These are phyloP conservation scores for Patella caerulea DNA, from an alignment of 2,888 invertebrate genomes.

Conservation along the genomic window DNA sequence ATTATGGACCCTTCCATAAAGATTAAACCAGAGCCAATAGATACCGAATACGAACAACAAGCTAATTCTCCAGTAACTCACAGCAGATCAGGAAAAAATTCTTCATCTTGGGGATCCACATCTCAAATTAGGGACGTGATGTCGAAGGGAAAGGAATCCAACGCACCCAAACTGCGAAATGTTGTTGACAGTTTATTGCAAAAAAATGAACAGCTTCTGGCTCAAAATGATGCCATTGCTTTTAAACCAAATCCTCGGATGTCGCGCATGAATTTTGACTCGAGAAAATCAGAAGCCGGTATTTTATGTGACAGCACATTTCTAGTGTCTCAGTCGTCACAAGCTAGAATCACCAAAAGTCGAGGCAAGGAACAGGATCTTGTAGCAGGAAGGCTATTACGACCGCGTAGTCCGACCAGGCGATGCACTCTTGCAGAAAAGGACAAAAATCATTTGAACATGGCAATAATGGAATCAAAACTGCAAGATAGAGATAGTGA, in stretches of 20 bases:
- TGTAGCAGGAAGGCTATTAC: conserved; percentile 33
- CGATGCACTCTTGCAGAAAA: conserved; percentile 43
- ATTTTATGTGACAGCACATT: conserved; percentile 17
- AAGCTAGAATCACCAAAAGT: conserved; percentile 17
- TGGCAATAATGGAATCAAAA: conserved; percentile 48
- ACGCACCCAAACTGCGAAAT: conserved; percentile 19
- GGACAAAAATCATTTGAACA: conserved; percentile 40
- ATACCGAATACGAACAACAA: conserved; percentile 33
- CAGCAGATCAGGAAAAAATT: neutral
- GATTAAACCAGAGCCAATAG: conserved; percentile 37
- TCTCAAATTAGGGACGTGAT: neutral
- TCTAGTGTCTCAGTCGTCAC: conserved; percentile 17
- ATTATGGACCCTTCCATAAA: conserved; percentile 1
- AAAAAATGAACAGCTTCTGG: conserved; percentile 49
- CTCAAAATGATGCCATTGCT: conserved; percentile 46
- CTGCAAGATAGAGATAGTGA: conserved; percentile 42
- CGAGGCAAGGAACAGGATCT: conserved; percentile 8
- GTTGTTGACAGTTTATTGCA: conserved; percentile 51
- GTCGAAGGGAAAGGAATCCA: neutral
- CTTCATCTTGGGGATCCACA: neutral
- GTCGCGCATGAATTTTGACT: conserved; percentile 25
- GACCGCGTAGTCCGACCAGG: conserved; percentile 47
- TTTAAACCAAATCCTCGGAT: conserved; percentile 42
- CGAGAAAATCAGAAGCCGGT: conserved; percentile 14
- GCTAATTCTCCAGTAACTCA: neutral